phyloP scores from a whole-genome alignment of 2,888 invertebrate genomes.

The Operophtera brumata region DNA sequence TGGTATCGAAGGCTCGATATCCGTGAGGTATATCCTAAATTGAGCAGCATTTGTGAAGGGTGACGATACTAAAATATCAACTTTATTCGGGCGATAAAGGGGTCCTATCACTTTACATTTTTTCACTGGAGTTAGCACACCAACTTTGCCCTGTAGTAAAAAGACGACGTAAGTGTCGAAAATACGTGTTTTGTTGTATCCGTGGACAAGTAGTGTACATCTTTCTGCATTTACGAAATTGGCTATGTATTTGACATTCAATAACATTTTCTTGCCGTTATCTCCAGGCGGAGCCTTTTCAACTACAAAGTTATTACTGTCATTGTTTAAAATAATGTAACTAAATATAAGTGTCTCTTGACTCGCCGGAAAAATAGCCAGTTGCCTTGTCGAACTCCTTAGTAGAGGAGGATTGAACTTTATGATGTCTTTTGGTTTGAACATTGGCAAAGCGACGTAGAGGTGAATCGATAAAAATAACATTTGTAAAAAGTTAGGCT shows the following conservation, averaged over 20 bases:
- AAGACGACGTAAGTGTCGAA: constrained; percentile 71
- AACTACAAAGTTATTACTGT: constrained; percentile 57
- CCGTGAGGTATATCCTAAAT: constrained; percentile 55
- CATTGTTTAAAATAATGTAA: constrained; percentile 57
- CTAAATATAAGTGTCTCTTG: constrained; percentile 65
- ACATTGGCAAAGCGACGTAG: constrained; percentile 78
- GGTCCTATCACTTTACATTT: constrained; percentile 70
- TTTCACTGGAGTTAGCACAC: constrained; percentile 54
- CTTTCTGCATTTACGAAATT: constrained; percentile 59
- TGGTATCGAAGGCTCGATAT: constrained; percentile 62
- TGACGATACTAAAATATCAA: constrained; percentile 60
- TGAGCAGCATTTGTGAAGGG: constrained; percentile 51
- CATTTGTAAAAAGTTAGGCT: constrained; percentile 80
- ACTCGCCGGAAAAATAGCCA: constrained; percentile 62
- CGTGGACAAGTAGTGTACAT: constrained; percentile 63
- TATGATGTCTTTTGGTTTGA: constrained; percentile 65
- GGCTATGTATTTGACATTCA: constrained; percentile 64
- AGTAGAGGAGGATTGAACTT: constrained; percentile 71
- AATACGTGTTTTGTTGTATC: constrained; percentile 71
- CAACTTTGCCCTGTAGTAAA: constrained; percentile 55
- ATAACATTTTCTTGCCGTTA: constrained; percentile 61
- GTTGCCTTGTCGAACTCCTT: constrained; percentile 57
- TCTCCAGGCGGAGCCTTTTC: constrained; percentile 60
- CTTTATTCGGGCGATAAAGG: constrained; percentile 64
- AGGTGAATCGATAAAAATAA: constrained; percentile 79